Conservation (phyloP, 1,140 invertebrate genomes). For the Drosophila malerkotliana region DNA sequence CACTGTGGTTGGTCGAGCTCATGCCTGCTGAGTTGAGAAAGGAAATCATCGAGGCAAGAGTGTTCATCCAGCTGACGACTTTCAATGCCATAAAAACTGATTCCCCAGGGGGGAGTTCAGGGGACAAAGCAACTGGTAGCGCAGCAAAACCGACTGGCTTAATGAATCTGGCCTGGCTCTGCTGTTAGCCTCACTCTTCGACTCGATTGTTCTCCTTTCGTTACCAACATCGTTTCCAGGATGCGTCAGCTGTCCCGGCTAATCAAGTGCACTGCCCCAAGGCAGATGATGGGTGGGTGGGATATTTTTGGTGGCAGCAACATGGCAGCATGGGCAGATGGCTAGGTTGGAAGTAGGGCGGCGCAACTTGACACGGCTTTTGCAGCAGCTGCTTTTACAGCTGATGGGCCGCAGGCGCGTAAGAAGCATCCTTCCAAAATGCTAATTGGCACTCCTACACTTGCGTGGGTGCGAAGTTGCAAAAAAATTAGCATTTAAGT, state of each 20-base stretch:
- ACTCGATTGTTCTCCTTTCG: constrained; percentile 40
- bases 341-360: neutral
- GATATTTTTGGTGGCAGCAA: constrained; percentile 1
- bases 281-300: neutral
- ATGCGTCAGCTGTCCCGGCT: constrained; percentile 50
- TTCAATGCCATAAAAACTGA: constrained; percentile 22
- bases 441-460: constrained; percentile 45
- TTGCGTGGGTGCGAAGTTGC: constrained; percentile 19
- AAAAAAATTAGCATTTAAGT: constrained; percentile 67
- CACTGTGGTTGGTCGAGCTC: constrained; percentile 15
- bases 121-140: constrained; percentile 53
- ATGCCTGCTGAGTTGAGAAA: constrained; percentile 11
- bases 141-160: constrained; percentile 45
- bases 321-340: neutral
- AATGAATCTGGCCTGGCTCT: constrained; percentile 50
- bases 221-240: constrained; percentile 5
- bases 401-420: constrained; percentile 22
- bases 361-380: constrained; percentile 36
- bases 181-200: constrained; percentile 16
- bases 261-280: constrained; percentile 68
- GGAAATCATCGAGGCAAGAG: constrained; percentile 55
- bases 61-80: constrained; percentile 56
- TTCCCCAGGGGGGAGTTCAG: constrained; percentile 19
- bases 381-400: constrained; percentile 30
- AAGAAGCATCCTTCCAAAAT: constrained; percentile 36